phyloP scores from a whole-genome alignment of 1,140 invertebrate species.

The Nasonia giraulti region DNA sequence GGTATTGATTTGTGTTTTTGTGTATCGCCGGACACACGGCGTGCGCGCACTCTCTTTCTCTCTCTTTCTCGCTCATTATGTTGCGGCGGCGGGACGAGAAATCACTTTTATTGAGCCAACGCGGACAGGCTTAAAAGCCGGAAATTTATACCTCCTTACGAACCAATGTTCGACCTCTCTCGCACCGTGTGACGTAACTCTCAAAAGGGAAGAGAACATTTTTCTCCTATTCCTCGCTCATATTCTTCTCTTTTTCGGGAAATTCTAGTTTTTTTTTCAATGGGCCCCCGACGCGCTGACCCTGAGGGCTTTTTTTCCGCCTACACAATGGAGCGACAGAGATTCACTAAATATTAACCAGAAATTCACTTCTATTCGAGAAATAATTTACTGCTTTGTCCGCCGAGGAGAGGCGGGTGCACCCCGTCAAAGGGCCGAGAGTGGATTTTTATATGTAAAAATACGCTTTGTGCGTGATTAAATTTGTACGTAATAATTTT shows the following conservation, averaged over 20 bases:
- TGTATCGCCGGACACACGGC: not conserved
- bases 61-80: slow-evolving; percentile 27
- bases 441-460: not conserved
- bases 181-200: slow-evolving; percentile 2
- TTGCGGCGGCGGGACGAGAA: slow-evolving; percentile 23
- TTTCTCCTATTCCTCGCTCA: not conserved
- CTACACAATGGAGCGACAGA: not conserved
- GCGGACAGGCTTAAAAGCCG: slow-evolving; percentile 17
- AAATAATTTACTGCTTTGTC: not conserved
- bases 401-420: no score
- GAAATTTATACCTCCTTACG: slow-evolving; percentile 43
- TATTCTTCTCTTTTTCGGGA: not conserved
- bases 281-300: not conserved
- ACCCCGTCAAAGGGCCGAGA: not conserved
- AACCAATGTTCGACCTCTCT: slow-evolving; percentile 31
- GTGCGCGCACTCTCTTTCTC: no score
- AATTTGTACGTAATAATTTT: not conserved
- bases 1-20: slow-evolving; percentile 41
- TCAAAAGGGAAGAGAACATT: not conserved
- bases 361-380: not conserved
- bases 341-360: not conserved
- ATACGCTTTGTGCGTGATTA: not conserved
- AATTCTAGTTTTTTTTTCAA: not conserved
- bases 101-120: slow-evolving; percentile 41
- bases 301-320: not conserved